Conservation (phyloP, 2,797 vertebrate genomes). For the Hylomyscus alleni region DNA sequence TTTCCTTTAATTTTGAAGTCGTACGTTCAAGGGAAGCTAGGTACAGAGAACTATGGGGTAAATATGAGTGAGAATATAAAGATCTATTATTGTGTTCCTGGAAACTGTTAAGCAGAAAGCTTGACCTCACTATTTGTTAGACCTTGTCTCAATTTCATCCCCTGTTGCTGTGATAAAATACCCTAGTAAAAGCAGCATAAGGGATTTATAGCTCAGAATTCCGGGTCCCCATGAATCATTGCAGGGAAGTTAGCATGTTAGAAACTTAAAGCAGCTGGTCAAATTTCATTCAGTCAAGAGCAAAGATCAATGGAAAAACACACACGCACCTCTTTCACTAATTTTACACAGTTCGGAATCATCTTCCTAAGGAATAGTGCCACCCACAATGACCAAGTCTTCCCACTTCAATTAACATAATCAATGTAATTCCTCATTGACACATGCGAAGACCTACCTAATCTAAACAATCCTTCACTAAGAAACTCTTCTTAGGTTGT, state of each 20-base stretch:
- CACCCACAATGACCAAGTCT: not conserved
- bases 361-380: not conserved
- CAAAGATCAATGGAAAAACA: not conserved
- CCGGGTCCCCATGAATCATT: not conserved
- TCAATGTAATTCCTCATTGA: not conserved
- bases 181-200: not conserved
- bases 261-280: not conserved
- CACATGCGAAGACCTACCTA: not conserved
- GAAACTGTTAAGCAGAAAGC: conserved; percentile 22
- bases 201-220: not conserved
- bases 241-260: not conserved
- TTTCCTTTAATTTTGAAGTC: conserved; percentile 42
- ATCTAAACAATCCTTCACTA: not conserved
- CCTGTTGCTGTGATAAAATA: conserved; percentile 9
- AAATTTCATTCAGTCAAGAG: not conserved
- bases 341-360: not conserved
- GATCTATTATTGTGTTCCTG: conserved; percentile 15
- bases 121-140: conserved; percentile 59
- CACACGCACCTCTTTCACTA: not conserved
- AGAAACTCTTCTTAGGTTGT: not conserved
- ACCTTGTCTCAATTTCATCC: not conserved
- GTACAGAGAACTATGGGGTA: not conserved
- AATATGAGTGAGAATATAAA: conserved; percentile 45
- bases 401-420: not conserved
- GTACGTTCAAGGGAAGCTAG: not conserved